These are phyloP conservation scores for Premnoplex brunnescens DNA, from an alignment of 2,797 vertebrate species.

Conservation along the genomic window DNA sequence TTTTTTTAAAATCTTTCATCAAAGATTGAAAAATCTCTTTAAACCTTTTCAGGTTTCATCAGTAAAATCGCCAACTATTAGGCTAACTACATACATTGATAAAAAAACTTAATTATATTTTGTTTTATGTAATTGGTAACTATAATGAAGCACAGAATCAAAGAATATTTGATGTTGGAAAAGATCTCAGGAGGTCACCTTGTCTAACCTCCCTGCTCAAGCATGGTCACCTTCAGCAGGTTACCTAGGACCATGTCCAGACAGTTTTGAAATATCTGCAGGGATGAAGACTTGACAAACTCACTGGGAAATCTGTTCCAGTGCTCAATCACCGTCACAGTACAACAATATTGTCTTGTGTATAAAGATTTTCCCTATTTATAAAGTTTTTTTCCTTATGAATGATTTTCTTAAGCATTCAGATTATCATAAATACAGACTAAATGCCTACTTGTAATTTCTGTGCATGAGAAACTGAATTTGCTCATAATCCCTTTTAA, in stretches of 20 bases:
- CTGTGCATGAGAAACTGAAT: neutral
- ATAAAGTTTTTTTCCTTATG: neutral
- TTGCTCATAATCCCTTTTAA: neutral
- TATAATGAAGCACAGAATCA: neutral
- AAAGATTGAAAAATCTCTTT: neutral
- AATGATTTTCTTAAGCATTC: neutral
- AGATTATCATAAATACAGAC: neutral
- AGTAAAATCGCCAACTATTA: neutral
- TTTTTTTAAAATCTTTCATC: neutral
- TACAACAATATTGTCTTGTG: neutral
- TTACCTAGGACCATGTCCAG: rapidly evolving
- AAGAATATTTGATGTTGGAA: neutral
- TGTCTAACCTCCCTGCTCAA: neutral
- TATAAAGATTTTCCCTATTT: neutral
- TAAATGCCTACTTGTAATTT: neutral
- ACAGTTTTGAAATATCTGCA: neutral
- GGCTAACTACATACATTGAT: neutral
- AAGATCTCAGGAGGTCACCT: neutral
- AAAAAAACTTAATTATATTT: neutral
- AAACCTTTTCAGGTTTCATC: neutral
- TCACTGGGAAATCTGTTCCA: neutral
- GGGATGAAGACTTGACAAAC: neutral
- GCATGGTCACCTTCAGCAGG: neutral
- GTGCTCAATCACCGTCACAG: neutral
- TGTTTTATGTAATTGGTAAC: neutral